A percentile compares a stretch with the other conserved stretches of the same genome.
phyloP scores from a whole-genome alignment of 1,140 invertebrate genomes.

The Hestina assimilis region DNA sequence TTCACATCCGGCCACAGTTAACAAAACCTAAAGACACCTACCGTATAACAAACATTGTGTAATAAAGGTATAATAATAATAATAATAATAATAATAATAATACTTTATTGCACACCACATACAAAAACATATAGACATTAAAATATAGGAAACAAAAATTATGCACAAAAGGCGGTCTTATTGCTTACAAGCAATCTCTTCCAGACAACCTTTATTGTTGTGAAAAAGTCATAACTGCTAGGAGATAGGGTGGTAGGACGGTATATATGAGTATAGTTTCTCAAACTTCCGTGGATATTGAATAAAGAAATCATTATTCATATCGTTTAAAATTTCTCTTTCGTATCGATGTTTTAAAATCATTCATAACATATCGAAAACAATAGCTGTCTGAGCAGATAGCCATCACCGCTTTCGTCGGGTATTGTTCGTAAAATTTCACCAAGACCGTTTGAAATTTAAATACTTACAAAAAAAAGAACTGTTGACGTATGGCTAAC shows the following conservation, averaged over 20 bases:
- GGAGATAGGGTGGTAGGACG: too few species aligned
- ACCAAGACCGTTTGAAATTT: constrained; percentile 41
- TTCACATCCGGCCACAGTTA: constrained; percentile 25
- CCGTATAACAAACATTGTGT: neutral
- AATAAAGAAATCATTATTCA: constrained; percentile 27
- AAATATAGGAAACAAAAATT: too few species aligned
- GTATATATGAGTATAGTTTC: constrained; percentile 6
- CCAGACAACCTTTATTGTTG: too few species aligned
- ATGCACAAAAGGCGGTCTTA: too few species aligned
- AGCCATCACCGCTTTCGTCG: constrained; percentile 51
- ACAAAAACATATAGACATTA: too few species aligned
- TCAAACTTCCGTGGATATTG: neutral
- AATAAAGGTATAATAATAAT: too few species aligned
- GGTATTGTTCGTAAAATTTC: constrained; percentile 52
- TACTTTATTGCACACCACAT: too few species aligned
- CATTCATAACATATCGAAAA: constrained; percentile 30
- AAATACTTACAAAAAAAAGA: constrained; percentile 11
- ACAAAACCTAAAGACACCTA: constrained; percentile 3
- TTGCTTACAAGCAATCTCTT: too few species aligned
- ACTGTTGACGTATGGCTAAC: constrained; percentile 12
- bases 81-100: too few species aligned
- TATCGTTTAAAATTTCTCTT: constrained; percentile 27
- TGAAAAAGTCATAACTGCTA: too few species aligned
- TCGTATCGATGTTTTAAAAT: neutral
- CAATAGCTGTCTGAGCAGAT: constrained; percentile 41